Evolutionary conservation across 2,888 invertebrate genomes (phyloP).

Genomic region (Apeira syringaria): DNA sequence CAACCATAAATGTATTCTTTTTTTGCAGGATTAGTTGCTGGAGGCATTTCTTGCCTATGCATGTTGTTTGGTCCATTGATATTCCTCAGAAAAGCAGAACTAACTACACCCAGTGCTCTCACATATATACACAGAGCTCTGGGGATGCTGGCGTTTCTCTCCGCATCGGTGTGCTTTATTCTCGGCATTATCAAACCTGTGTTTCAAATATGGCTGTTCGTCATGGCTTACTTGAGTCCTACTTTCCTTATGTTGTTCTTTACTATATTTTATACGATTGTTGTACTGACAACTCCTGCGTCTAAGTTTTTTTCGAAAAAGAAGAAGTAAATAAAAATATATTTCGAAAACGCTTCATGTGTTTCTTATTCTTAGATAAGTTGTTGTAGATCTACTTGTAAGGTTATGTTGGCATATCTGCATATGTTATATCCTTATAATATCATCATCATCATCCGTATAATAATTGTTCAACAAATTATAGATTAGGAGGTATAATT

Average conservation of each 20-base stretch:
- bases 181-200: slow-evolving; percentile 39
- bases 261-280: slow-evolving; percentile 39
- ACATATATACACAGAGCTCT: slow-evolving; percentile 14
- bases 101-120: neutral
- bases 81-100: neutral
- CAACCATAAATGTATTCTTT: neutral
- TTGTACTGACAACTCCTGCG: slow-evolving; percentile 33
- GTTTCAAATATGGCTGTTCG: slow-evolving; percentile 38
- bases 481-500: too few relatives aligned
- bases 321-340: neutral
- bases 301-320: neutral
- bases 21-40: slow-evolving; percentile 34
- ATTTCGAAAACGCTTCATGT: too few relatives aligned
- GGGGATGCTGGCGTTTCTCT: slow-evolving; percentile 34
- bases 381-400: too few relatives aligned
- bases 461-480: too few relatives aligned
- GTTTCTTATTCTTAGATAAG: too few relatives aligned
- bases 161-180: slow-evolving; percentile 45
- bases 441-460: too few relatives aligned
- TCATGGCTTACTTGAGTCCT: slow-evolving; percentile 28
- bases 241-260: slow-evolving; percentile 34
- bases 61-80: slow-evolving; percentile 27
- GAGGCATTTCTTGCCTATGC: slow-evolving; percentile 20
- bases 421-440: too few relatives aligned
- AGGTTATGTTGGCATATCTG: too few relatives aligned